phyloP scores from a whole-genome alignment of 1,140 invertebrate species.

The Caenorhabditis briggsae region DNA sequence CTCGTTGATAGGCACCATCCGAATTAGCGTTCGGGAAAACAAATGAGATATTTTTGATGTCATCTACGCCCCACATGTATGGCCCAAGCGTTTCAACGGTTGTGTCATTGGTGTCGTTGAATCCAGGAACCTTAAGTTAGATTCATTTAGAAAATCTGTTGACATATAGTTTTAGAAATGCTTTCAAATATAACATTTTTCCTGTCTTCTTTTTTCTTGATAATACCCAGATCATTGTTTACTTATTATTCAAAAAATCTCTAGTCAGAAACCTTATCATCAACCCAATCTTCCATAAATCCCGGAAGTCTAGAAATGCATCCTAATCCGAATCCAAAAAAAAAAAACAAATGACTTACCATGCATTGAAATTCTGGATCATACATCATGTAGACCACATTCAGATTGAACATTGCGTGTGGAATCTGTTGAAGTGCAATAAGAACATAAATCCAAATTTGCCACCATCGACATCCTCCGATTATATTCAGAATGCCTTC shows the following conservation, averaged over 20 bases:
- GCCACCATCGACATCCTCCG: slow-evolving; percentile 77
- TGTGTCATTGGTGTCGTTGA: slow-evolving; percentile 67
- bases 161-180: too few relatives aligned
- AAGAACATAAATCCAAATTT: slow-evolving; percentile 77
- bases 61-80: slow-evolving; percentile 70
- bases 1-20: slow-evolving; percentile 57
- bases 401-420: slow-evolving; percentile 77
- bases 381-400: slow-evolving; percentile 78
- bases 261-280: not conserved
- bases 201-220: not conserved
- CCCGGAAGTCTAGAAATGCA: not conserved
- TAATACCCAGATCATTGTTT: not conserved
- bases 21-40: slow-evolving; percentile 70
- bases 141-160: not conserved
- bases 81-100: not conserved
- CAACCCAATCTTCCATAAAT: not conserved
- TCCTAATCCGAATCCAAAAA: not conserved
- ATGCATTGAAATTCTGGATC: slow-evolving; percentile 75
- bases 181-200: not conserved
- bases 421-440: slow-evolving; percentile 77
- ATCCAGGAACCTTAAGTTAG: slow-evolving; percentile 70
- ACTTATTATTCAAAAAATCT: too few relatives aligned
- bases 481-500: slow-evolving; percentile 77
- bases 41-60: slow-evolving; percentile 69
- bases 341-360: slow-evolving; percentile 22